Conservation (phyloP, 2,113 vertebrate genomes). For the Gallinago media region DNA sequence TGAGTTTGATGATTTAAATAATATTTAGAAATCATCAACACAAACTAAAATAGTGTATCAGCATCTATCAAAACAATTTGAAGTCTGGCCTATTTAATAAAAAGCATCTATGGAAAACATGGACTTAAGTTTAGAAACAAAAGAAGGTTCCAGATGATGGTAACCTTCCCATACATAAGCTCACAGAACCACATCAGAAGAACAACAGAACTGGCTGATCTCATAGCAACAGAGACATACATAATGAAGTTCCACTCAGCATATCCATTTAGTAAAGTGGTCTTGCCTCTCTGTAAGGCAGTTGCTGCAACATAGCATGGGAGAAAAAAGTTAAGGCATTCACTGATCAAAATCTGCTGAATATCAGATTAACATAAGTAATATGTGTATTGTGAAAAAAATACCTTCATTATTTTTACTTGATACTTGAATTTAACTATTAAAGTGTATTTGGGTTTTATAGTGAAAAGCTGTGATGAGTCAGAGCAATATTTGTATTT, state of each 20-base stretch:
- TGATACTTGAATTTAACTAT: background rate
- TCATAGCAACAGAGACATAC: background rate
- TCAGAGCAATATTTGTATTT: background rate
- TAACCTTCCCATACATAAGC: background rate
- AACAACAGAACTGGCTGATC: background rate
- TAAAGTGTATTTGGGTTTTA: background rate
- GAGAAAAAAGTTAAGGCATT: background rate
- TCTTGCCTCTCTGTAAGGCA: background rate
- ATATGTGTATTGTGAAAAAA: background rate
- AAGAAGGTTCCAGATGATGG: background rate
- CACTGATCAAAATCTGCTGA: background rate
- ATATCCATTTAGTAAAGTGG: accelerated
- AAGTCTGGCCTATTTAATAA: background rate
- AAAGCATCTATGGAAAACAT: background rate
- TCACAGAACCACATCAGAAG: background rate
- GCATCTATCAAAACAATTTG: background rate
- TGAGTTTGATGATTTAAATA: background rate
- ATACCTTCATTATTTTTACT: background rate
- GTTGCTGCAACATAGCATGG: background rate
- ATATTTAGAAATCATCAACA: background rate
- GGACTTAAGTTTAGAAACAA: background rate
- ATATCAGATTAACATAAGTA: background rate
- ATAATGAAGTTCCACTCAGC: background rate
- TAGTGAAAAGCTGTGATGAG: background rate
- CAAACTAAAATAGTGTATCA: background rate